Conservation (phyloP, 2,113 vertebrate species). For the Carollia perspicillata region DNA sequence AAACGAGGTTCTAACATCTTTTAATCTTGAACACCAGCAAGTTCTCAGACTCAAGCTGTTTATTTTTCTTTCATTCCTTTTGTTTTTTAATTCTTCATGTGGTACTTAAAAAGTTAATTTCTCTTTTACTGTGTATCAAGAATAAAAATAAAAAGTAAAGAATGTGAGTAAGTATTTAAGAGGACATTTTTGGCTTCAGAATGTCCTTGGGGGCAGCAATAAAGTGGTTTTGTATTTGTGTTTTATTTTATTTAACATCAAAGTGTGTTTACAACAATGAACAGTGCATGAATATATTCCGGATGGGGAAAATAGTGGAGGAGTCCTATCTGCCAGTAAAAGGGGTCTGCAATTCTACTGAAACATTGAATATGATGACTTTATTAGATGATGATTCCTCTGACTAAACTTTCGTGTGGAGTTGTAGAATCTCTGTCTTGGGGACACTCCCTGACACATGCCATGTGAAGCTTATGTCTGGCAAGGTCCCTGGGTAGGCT, state of each 20-base stretch:
- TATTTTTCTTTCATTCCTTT: not conserved
- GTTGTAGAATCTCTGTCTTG: not conserved
- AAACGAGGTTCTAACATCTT: not conserved
- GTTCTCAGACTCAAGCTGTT: not conserved
- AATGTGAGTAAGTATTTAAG: not conserved
- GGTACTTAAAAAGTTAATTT: not conserved
- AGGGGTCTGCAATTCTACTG: accelerated
- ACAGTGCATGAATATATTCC: not conserved
- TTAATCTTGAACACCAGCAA: not conserved
- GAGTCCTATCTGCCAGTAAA: not conserved
- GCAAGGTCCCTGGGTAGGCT: not conserved
- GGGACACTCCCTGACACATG: accelerated
- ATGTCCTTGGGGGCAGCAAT: not conserved
- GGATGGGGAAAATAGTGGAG: accelerated
- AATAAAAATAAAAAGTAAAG: not conserved
- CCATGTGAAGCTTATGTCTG: not conserved
- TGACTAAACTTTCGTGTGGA: too few relatives aligned
- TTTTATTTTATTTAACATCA: not conserved
- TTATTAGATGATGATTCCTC: not conserved
- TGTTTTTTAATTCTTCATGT: not conserved
- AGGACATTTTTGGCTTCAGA: not conserved
- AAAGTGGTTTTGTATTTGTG: not conserved
- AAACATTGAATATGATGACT: too few relatives aligned
- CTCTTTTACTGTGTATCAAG: not conserved
- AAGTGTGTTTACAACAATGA: not conserved